phyloP scores from a whole-genome alignment of 2,797 vertebrate genomes.

The Paedocypris micromegethes region DNA sequence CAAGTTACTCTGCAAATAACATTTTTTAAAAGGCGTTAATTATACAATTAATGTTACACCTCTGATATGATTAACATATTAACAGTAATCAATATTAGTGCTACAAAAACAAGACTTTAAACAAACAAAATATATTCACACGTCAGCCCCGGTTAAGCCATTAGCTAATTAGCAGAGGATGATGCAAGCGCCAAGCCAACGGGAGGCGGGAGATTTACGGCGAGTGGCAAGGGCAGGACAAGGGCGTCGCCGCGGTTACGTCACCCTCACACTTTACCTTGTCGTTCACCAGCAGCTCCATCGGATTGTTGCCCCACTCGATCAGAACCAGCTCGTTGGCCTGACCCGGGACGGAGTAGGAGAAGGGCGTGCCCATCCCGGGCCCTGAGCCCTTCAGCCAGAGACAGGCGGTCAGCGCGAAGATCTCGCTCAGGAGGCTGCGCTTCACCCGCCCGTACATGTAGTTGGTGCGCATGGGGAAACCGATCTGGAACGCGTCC shows the following conservation, averaged over 20 bases:
- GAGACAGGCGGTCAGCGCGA: conserved; percentile 76
- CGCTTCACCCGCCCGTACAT: conserved; percentile 74
- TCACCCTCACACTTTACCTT: conserved; percentile 56
- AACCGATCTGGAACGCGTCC: conserved; percentile 72
- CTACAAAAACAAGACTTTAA: not conserved
- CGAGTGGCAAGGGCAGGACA: conserved; percentile 15
- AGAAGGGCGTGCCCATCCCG: conserved; percentile 78
- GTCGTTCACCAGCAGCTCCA: conserved; percentile 79
- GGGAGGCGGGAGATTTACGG: conserved; percentile 22
- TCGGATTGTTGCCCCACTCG: conserved; percentile 78
- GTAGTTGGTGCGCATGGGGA: conserved; percentile 81
- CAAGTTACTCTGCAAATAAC: no score
- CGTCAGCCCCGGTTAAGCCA: conserved; percentile 6
- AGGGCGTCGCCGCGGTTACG: not conserved
- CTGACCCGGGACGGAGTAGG: conserved; percentile 77
- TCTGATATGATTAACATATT: not conserved
- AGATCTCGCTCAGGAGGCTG: conserved; percentile 71
- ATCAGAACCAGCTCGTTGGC: conserved; percentile 82
- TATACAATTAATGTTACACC: no score
- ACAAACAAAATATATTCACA: conserved; percentile 1
- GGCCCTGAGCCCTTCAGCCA: conserved; percentile 72
- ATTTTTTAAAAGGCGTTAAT: no score
- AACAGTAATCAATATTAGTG: not conserved
- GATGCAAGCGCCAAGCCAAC: conserved; percentile 7
- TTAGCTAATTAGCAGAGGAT: conserved; percentile 25